Evolutionary conservation across 2,113 vertebrate species (phyloP).

Genomic region (Sylvilagus bachmani): DNA sequence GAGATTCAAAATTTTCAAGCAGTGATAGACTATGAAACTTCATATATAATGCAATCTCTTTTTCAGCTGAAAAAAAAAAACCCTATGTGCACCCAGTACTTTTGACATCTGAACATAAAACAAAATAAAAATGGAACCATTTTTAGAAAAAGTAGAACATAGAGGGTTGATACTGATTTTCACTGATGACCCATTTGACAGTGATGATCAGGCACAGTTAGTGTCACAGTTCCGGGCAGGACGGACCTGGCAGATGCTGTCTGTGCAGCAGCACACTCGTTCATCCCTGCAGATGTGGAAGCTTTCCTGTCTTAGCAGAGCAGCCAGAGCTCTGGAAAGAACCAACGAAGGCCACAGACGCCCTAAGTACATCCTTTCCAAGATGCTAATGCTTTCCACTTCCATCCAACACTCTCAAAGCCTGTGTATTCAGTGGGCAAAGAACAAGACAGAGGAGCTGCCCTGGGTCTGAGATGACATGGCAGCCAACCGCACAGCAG

Average conservation of each 20-base stretch:
- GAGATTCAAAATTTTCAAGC: constrained; percentile 16
- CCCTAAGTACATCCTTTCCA: constrained; percentile 24
- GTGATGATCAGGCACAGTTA: not conserved
- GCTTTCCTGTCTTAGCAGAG: constrained; percentile 13
- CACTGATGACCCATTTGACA: not conserved
- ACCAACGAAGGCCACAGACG: constrained; percentile 35
- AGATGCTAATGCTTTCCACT: not conserved
- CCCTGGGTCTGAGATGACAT: not conserved
- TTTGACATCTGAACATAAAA: constrained; percentile 51
- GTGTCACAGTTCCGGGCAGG: not conserved
- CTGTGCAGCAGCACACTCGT: constrained; percentile 5
- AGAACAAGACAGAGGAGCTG: constrained; percentile 2
- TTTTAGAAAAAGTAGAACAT: not conserved
- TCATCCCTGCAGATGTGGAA: constrained; percentile 24
- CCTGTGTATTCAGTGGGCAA: not conserved
- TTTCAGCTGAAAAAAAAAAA: not conserved
- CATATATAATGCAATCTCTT: constrained; percentile 41
- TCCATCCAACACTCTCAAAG: constrained; percentile 39
- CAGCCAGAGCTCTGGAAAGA: constrained; percentile 41
- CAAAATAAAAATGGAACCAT: not conserved
- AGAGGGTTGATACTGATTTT: not conserved
- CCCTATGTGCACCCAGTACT: not conserved
- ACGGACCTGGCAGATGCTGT: constrained; percentile 3
- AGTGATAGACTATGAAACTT: constrained; percentile 1
- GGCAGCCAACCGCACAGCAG: not conserved